Evolutionary conservation across 2,113 vertebrate genomes (phyloP).

Genomic region (Gila orcuttii): DNA sequence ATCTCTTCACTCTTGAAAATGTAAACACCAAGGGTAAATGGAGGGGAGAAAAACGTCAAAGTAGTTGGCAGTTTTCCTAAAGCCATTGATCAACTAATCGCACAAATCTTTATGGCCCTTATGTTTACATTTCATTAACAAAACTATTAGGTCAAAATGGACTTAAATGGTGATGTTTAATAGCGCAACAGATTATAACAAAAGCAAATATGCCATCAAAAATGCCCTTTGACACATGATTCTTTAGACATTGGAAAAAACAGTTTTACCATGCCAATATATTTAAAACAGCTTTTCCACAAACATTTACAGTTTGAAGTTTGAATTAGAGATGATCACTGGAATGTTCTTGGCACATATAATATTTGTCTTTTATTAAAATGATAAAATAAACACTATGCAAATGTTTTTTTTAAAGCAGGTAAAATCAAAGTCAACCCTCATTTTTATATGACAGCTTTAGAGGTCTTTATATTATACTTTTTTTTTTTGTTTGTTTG

Average conservation of each 20-base stretch:
- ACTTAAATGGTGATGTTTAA: background rate
- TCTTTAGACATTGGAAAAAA: background rate
- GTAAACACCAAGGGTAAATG: background rate
- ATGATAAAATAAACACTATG: background rate
- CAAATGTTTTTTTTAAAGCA: background rate
- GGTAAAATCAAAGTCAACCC: background rate
- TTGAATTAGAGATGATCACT: background rate
- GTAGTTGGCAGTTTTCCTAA: background rate
- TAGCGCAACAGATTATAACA: background rate
- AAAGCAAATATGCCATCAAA: background rate
- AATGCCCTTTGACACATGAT: background rate
- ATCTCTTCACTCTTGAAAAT: background rate
- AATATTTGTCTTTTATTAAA: background rate
- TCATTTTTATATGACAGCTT: background rate
- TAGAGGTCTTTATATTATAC: too few relatives aligned
- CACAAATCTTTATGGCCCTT: background rate
- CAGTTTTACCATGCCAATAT: background rate
- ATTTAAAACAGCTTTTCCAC: background rate
- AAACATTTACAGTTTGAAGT: background rate
- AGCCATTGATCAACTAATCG: background rate
- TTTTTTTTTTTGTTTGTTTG: too few relatives aligned
- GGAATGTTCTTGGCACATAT: background rate
- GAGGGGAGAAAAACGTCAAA: background rate
- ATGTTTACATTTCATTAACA: background rate
- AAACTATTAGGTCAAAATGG: background rate